Conservation (phyloP, 2,113 vertebrate species). For the Bubalus kerabau region DNA sequence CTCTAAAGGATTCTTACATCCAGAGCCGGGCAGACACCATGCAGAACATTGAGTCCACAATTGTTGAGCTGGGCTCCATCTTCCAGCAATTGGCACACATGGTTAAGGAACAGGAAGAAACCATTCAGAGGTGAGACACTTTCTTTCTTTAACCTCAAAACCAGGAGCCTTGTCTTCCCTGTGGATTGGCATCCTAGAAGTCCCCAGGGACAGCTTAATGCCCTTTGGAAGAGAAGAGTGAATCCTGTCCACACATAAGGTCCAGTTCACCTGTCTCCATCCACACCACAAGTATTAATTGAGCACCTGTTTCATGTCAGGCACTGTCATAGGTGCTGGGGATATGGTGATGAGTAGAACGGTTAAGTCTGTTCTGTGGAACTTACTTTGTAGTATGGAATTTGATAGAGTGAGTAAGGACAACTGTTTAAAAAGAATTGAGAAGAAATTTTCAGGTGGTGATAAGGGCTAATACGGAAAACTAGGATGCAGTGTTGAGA, state of each 20-base stretch:
- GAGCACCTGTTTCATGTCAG: neutral
- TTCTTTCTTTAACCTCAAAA: neutral
- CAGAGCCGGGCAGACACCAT: slow-evolving; percentile 93
- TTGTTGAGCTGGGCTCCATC: slow-evolving; percentile 93
- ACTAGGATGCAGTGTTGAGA: neutral
- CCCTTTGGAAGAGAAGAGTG: neutral
- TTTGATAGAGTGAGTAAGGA: neutral
- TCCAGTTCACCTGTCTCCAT: neutral
- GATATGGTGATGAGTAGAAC: neutral
- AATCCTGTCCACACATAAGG: neutral
- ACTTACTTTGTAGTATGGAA: neutral
- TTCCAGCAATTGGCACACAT: slow-evolving; percentile 95
- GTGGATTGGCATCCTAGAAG: neutral
- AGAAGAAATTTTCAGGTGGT: neutral
- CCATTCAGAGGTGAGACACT: slow-evolving; percentile 87
- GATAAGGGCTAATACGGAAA: neutral
- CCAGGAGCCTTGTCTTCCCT: neutral
- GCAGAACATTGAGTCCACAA: slow-evolving; percentile 95
- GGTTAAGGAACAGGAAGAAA: slow-evolving; percentile 96
- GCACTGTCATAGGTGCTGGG: too few species aligned
- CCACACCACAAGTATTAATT: neutral
- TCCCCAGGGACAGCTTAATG: neutral
- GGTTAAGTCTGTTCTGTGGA: neutral
- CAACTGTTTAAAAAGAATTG: neutral
- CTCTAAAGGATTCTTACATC: slow-evolving; percentile 89